Evolutionary conservation across 2,888 invertebrate genomes (phyloP), one percentile per base, ranked within the genome.

Genomic region (Drosophila flavopinicola): DNA sequence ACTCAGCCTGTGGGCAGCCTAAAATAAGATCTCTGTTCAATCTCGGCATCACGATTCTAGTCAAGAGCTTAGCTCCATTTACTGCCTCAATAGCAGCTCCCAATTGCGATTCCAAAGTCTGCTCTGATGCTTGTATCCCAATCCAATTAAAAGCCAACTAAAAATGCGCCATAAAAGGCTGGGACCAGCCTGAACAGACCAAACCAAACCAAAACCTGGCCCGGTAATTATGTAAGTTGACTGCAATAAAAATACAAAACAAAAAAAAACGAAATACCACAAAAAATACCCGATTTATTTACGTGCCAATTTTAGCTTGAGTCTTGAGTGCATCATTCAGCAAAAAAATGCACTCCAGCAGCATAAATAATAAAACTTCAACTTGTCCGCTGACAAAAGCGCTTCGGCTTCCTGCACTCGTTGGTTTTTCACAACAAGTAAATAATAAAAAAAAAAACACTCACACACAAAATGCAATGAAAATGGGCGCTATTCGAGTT

Each of bases 221-320:
- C 51, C 52, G 65, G 74, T 74, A 85, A 82, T 78, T 78, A 85
- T 78, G 65, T 78, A 78, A 78, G 65, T 57, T 11, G 69, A 25
- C 54, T 48, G 77, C 57, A 76, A 79, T 66, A 52, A 57, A 56
- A 59, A 54, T 29, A 47, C 32, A 57, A 48, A 49, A 45, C 44
- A 48, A 52, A 24, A 65, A 57, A 65, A n/a, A n/a, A n/a, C n/a
- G n/a, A 56, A 48, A 56, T 38, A 39, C 15, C 9, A 23, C 35
- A 53, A 57, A 54, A 59, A 69, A 71, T 59, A 39, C 68, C 74
- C 61, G 63, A 61, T 41, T 67, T 74, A 57, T 72, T 66, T 53
- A 58, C 32, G 60, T 61, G 67, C 61, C 67, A 66, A 67, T 56
- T 71, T 73, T 52, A 61, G 53, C 38, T 39, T 53, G n/a, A n/a